A percentile compares a stretch with the other conserved stretches of the same genome.
These are phyloP conservation scores for Kryptolebias marmoratus DNA, from an alignment of 2,113 vertebrate species.

Conservation along the genomic window DNA sequence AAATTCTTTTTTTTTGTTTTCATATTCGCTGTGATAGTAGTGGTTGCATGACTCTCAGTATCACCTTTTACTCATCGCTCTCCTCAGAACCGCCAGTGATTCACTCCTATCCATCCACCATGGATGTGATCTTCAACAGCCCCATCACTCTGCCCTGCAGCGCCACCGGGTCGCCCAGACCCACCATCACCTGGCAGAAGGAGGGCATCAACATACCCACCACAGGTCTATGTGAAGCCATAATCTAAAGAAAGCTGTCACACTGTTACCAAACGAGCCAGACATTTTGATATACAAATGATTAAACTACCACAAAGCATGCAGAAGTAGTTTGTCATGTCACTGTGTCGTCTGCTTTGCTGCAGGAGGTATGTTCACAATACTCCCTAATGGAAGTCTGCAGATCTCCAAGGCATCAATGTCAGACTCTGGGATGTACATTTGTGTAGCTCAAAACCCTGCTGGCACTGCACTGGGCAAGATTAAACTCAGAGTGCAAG, in stretches of 20 bases:
- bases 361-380: conserved; percentile 81
- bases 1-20: no score
- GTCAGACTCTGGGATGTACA: conserved; percentile 90
- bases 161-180: conserved; percentile 87
- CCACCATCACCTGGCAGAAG: conserved; percentile 94
- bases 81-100: conserved; percentile 88
- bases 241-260: neutral
- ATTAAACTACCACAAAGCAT: no score
- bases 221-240: conserved; percentile 78
- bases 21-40: no score
- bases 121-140: conserved; percentile 91
- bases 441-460: conserved; percentile 95
- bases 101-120: conserved; percentile 79
- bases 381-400: conserved; percentile 87
- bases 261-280: no score
- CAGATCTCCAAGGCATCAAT: conserved; percentile 86
- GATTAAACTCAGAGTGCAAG: conserved; percentile 94
- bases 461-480: conserved; percentile 94
- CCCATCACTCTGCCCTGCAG: conserved; percentile 88
- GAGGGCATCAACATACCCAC: conserved; percentile 90
- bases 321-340: neutral
- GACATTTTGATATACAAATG: no score
- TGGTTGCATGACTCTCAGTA: neutral
- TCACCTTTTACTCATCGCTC: neutral
- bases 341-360: neutral